A percentile compares a stretch with the other conserved stretches of the same genome.
Conservation (phyloP, 2,113 vertebrate genomes). For the Lophura nycthemera region DNA sequence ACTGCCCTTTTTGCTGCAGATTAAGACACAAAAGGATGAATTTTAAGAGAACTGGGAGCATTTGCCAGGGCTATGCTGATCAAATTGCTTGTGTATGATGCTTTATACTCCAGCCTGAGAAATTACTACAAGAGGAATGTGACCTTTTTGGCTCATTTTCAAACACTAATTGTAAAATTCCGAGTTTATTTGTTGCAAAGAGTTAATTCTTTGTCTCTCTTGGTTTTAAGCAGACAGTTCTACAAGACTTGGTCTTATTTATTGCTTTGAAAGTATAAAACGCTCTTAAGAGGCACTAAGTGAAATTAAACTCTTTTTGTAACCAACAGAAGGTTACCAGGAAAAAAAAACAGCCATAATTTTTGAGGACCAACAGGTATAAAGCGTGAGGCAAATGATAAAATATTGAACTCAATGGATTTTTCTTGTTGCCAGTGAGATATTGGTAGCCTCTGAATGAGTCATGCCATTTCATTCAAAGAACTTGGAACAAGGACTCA, state of each 20-base stretch:
- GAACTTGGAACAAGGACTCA: neutral
- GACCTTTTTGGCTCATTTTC: constrained; percentile 49
- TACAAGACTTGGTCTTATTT: constrained; percentile 28
- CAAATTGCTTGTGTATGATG: constrained; percentile 28
- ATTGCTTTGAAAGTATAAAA: constrained; percentile 7
- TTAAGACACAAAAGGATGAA: constrained; percentile 60
- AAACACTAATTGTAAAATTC: constrained; percentile 54
- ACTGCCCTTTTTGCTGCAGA: constrained; percentile 63
- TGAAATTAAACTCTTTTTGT: neutral
- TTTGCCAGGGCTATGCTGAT: constrained; percentile 35
- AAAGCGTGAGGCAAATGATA: neutral
- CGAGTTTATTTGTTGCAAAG: constrained; percentile 30
- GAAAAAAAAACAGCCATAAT: neutral
- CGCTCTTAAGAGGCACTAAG: neutral
- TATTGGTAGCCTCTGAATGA: neutral
- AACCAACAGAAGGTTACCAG: neutral
- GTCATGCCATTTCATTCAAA: neutral
- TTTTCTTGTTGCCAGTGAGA: neutral
- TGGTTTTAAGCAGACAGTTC: constrained; percentile 26
- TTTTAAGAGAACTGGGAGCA: constrained; percentile 37
- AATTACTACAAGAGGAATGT: constrained; percentile 25
- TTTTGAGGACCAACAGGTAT: neutral
- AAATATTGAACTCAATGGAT: neutral
- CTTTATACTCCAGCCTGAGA: constrained; percentile 46
- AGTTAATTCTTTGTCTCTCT: constrained; percentile 65